A percentile compares a stretch with the other conserved stretches of the same genome.
phyloP scores from a whole-genome alignment of 2,888 invertebrate genomes.

The Drosophila parthenogenetica region DNA sequence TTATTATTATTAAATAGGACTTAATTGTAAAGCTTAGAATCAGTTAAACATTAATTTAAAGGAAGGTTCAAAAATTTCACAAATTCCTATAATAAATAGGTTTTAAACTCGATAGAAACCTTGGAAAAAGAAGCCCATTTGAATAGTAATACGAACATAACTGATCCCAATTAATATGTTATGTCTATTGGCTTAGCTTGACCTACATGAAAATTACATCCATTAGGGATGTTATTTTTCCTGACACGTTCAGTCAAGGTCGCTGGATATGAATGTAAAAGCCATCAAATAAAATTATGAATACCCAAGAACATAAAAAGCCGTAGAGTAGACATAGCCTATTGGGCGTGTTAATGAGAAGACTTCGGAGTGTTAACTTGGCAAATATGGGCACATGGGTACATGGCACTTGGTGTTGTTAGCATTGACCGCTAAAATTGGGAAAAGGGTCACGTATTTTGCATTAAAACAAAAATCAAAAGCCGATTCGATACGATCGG shows the following conservation, averaged over 20 bases:
- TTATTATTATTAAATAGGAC: too few relatives aligned
- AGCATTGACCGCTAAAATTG: constrained; percentile 67
- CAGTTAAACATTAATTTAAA: too few relatives aligned
- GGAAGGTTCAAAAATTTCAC: not conserved
- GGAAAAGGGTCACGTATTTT: constrained; percentile 72
- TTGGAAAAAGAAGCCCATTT: not conserved
- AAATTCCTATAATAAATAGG: not conserved
- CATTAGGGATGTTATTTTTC: constrained; percentile 23
- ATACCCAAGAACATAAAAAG: constrained; percentile 63
- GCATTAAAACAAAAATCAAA: constrained; percentile 64
- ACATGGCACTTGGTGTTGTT: constrained; percentile 35
- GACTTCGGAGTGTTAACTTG: constrained; percentile 1
- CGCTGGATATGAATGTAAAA: constrained; percentile 52
- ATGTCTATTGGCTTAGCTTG: constrained; percentile 16
- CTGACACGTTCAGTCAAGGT: constrained; percentile 56
- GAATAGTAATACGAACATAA: constrained; percentile 9
- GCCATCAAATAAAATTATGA: constrained; percentile 65
- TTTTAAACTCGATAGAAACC: not conserved
- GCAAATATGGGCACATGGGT: constrained; percentile 2
- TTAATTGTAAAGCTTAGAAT: too few relatives aligned
- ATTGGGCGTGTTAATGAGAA: constrained; percentile 58
- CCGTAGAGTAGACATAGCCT: constrained; percentile 12
- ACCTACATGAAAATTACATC: constrained; percentile 46
- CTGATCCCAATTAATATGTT: constrained; percentile 18
- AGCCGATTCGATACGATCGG: constrained; percentile 41